phyloP scores from a whole-genome alignment of 1,140 invertebrate species.

The Drosophila simulans region DNA sequence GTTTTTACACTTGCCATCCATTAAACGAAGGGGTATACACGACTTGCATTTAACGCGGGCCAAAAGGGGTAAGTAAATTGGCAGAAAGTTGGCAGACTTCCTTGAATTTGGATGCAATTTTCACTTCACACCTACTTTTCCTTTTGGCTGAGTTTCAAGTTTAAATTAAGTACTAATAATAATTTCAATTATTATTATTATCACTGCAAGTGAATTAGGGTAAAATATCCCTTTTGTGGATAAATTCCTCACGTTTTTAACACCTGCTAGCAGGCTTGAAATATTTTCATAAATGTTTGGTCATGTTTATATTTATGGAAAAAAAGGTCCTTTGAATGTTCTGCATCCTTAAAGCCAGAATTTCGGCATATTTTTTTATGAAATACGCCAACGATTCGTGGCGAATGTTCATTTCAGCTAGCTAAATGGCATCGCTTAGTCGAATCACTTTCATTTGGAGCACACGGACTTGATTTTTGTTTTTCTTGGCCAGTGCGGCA shows the following conservation, averaged over 20 bases:
- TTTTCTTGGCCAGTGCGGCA: slow-evolving; percentile 63
- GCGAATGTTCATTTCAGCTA: slow-evolving; percentile 15
- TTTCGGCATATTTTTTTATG: no score
- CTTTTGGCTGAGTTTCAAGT: background rate
- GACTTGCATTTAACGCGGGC: slow-evolving; percentile 3
- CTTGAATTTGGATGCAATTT: background rate
- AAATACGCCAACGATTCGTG: no score
- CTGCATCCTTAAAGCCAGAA: background rate
- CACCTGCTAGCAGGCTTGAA: background rate
- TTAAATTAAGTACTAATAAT: background rate
- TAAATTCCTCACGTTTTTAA: background rate
- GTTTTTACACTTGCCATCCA: slow-evolving; percentile 57
- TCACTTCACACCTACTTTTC: background rate
- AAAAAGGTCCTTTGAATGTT: background rate
- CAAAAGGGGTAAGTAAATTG: slow-evolving; percentile 17
- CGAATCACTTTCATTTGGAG: slow-evolving; percentile 43
- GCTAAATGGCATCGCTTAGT: slow-evolving; percentile 47
- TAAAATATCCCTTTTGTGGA: background rate
- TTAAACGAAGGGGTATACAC: slow-evolving; percentile 32
- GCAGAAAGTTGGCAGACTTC: slow-evolving; percentile 21
- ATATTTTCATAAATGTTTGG: background rate
- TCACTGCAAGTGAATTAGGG: background rate
- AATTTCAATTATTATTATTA: no score
- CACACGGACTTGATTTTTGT: slow-evolving; percentile 31
- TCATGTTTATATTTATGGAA: background rate